A percentile compares a stretch with the other conserved stretches of the same genome.
Conservation (phyloP, 2,113 vertebrate genomes). For the Mustelus asterias region DNA sequence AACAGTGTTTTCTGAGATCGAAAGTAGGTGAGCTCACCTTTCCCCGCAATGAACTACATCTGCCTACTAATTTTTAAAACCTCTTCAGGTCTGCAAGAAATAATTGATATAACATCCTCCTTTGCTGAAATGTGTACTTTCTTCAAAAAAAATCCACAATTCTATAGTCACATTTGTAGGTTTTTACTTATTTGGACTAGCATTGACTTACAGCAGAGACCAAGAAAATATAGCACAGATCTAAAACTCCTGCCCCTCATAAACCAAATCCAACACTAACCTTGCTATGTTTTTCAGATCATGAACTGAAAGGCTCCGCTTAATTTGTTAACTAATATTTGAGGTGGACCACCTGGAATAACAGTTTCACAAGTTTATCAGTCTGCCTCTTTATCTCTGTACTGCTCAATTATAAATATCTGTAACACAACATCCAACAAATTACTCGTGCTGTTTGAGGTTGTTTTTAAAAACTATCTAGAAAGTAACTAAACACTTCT, state of each 20-base stretch:
- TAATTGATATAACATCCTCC: background rate
- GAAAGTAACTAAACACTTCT: background rate
- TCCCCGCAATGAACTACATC: background rate
- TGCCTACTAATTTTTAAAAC: background rate
- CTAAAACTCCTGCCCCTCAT: background rate
- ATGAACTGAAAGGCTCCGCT: background rate
- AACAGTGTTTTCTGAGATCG: background rate
- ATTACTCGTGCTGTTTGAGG: background rate
- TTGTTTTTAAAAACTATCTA: conserved; percentile 5
- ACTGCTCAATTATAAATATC: conserved; percentile 3
- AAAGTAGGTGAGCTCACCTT: no score
- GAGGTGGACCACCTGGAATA: background rate
- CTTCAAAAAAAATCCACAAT: background rate
- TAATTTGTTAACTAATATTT: background rate
- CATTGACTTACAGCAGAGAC: background rate
- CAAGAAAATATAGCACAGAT: no score
- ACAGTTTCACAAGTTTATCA: background rate
- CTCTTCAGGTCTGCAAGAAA: background rate
- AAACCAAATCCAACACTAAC: background rate
- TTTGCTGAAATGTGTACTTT: background rate
- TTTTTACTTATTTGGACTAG: background rate
- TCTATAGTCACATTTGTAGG: background rate
- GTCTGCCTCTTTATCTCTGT: background rate
- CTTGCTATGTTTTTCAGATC: background rate
- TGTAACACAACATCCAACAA: background rate